Evolutionary conservation across 2,113 vertebrate genomes (phyloP).

Genomic region (Mesitornis unicolor): DNA sequence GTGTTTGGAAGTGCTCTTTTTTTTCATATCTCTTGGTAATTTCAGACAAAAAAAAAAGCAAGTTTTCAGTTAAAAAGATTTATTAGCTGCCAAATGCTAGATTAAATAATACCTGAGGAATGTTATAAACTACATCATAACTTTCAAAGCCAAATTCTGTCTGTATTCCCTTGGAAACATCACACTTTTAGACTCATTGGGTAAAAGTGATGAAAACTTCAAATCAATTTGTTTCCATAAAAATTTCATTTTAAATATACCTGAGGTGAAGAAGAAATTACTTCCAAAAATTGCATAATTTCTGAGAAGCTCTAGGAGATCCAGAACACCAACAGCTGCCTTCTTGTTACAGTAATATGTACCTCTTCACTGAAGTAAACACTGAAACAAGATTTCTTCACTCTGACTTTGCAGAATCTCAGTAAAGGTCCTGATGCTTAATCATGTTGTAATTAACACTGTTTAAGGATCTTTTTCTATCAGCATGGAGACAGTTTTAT

Average conservation of each 20-base stretch:
- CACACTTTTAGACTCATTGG: not conserved
- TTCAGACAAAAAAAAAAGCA: not conserved
- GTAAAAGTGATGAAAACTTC: not conserved
- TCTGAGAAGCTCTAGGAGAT: not conserved
- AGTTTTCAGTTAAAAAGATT: not conserved
- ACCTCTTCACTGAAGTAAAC: not conserved
- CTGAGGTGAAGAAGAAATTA: not conserved
- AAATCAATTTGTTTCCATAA: not conserved
- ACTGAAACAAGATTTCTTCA: not conserved
- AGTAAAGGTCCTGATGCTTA: not conserved
- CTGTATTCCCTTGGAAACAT: not conserved
- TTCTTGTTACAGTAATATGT: not conserved
- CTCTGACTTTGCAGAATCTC: not conserved
- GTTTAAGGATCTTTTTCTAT: not conserved
- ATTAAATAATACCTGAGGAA: constrained; percentile 44
- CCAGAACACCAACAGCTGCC: not conserved
- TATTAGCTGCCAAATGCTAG: not conserved
- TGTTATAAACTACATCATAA: not conserved
- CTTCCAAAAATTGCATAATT: not conserved
- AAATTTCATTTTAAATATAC: not conserved
- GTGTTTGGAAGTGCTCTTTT: not conserved
- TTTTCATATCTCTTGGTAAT: not conserved
- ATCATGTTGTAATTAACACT: not conserved
- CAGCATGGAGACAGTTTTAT: not conserved
- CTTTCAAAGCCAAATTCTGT: not conserved